A percentile compares a stretch with the other conserved stretches of the same genome.
These are phyloP conservation scores for Dryobotodes eremita DNA, from an alignment of 2,888 invertebrate genomes.

Conservation along the genomic window DNA sequence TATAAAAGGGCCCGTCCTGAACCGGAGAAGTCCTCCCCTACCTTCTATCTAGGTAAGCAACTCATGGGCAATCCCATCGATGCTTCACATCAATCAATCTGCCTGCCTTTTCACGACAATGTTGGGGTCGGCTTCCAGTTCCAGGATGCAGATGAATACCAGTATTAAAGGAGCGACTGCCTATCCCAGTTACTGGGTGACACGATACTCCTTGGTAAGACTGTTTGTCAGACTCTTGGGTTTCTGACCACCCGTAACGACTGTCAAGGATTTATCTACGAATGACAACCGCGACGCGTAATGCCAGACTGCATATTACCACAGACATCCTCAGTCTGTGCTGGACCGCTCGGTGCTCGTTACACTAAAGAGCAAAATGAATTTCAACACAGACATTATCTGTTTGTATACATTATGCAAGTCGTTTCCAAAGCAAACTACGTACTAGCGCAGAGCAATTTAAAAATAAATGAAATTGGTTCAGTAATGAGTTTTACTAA, in stretches of 20 bases:
- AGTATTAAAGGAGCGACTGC: background rate
- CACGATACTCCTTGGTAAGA: background rate
- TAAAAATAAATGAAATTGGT: no score
- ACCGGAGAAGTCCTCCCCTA: background rate
- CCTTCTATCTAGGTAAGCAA: background rate
- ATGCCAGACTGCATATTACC: no score
- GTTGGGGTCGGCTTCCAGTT: background rate
- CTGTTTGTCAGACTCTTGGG: background rate
- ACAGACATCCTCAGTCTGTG: no score
- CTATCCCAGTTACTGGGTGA: background rate
- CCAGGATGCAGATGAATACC: background rate
- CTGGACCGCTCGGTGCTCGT: no score
- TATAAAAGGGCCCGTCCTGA: background rate
- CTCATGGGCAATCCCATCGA: background rate
- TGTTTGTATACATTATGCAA: no score
- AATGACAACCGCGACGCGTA: no score
- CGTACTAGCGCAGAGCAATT: no score
- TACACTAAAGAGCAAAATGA: no score
- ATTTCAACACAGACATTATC: no score
- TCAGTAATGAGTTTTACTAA: no score
- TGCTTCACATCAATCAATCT: background rate
- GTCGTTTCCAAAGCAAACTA: no score
- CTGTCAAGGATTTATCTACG: background rate
- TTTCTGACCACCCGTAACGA: background rate
- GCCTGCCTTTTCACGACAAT: background rate